Evolutionary conservation across 2,113 vertebrate genomes (phyloP).

Genomic region (Coptodon bakossiorum): DNA sequence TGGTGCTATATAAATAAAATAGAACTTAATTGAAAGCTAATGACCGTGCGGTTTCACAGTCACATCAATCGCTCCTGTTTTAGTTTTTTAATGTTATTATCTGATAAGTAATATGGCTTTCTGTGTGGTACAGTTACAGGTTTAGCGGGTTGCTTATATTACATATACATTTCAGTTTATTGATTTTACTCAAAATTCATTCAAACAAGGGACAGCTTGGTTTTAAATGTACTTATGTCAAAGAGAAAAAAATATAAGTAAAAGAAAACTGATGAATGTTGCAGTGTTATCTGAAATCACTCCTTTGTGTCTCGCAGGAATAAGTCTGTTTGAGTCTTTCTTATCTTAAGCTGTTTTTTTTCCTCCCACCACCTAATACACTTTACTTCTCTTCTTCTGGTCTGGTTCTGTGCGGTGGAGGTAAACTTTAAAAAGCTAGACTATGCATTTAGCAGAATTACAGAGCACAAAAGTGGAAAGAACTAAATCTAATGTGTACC

Average conservation of each 20-base stretch:
- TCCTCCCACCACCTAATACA: background rate
- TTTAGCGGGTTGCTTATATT: no score
- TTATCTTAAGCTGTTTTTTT: rapidly evolving
- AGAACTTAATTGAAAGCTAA: no score
- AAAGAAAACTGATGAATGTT: background rate
- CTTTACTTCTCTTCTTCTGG: background rate
- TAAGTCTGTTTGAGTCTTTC: background rate
- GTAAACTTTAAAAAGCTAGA: background rate
- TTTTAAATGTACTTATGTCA: background rate
- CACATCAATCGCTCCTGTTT: background rate
- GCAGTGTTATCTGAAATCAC: background rate
- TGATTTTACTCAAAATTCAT: background rate
- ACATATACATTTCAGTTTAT: background rate
- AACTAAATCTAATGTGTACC: background rate
- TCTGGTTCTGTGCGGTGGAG: background rate
- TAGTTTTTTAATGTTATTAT: no score
- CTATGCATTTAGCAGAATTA: background rate
- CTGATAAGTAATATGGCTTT: background rate
- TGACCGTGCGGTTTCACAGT: background rate
- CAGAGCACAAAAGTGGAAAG: background rate
- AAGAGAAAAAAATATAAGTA: background rate
- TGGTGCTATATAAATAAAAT: no score
- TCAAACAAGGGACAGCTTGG: background rate
- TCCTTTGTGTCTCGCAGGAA: background rate
- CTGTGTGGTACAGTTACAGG: background rate